Base-by-base conservation (phyloP, 2,888 invertebrate species). In the Epicampocera succincta region DNA sequence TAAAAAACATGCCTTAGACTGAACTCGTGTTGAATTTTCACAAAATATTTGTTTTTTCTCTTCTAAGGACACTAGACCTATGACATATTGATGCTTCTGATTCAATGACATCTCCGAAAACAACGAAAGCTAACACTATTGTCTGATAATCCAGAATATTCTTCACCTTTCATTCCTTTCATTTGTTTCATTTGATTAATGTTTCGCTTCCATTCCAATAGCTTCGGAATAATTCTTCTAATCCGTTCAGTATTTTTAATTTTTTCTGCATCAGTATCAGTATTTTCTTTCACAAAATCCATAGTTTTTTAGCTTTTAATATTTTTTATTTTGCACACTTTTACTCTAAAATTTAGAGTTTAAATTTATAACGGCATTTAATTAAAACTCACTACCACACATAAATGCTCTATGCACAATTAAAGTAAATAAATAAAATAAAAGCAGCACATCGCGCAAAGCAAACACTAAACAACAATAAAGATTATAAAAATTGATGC, bases 361-460 rank as follows among this genome's bases (percentile, higher is more conserved):
- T 44, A 44, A 44, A 44, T 44, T 44, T 5, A 44, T 5, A 44
- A 5, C 44, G 44, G 44, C 44, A 44, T 44, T 46, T 46, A 46
- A 46, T 46, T 46, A 46, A 46, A 46, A 46, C 46, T 46, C 46
- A 11, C 46, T 46, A 46, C 46, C 46, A 2, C 46, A 46, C 46
- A 48, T 17, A 48, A 48, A 48, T 48, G 48, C 17, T 48, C 44
- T 44, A 44, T 44, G 44, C 44, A 44, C 44, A 44, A 44, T 44
- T 5, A 44, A 44, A n/a, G n/a, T n/a, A 44, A 60, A 72, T 40
- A 46, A 60, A 60, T 72, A 50, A 33, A 33, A 33, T 29, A 33
- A 19, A 29, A n/a, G 54, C 29, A 29, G 54, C 29, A 17, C 38
- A 19, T 38, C 17, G 38, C 17, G 38, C 38, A 40, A 40, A 12